These are phyloP conservation scores for Pagetopsis macropterus DNA, from an alignment of 2,797 vertebrate species.

Conservation along the genomic window DNA sequence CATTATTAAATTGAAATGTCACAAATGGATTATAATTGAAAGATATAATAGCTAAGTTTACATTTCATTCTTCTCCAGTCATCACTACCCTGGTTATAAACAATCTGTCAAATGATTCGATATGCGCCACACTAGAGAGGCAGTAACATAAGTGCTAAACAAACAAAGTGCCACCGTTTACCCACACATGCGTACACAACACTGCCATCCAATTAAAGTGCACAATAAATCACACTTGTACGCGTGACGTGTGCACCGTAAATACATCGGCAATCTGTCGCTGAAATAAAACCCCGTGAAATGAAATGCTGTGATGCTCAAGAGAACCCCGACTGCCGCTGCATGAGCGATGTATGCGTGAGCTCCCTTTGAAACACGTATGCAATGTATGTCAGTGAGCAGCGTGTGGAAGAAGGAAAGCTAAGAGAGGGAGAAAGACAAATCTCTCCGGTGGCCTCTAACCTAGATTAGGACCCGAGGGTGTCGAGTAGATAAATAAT, in stretches of 20 bases:
- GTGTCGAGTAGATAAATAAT: conserved; percentile 75
- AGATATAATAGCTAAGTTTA: not conserved
- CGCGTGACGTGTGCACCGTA: conserved; percentile 40
- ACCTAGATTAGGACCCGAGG: conserved; percentile 77
- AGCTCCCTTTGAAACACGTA: conserved; percentile 63
- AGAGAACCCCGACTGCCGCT: conserved; percentile 54
- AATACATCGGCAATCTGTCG: conserved; percentile 51
- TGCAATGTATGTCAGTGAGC: conserved; percentile 65
- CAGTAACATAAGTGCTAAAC: conserved; percentile 15
- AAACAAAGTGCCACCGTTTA: conserved; percentile 11
- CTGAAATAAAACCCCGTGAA: conserved; percentile 79
- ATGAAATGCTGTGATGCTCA: conserved; percentile 71
- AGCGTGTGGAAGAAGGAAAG: conserved; percentile 5
- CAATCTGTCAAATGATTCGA: conserved; percentile 13
- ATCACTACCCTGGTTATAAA: conserved; percentile 13
- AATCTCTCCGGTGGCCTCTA: conserved; percentile 72
- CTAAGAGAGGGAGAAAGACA: conserved; percentile 15
- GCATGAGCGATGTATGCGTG: conserved; percentile 73
- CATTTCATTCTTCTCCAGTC: not conserved
- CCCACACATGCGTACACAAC: conserved; percentile 22
- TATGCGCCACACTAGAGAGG: not conserved
- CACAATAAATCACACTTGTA: conserved; percentile 38
- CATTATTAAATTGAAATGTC: not conserved
- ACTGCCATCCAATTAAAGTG: conserved; percentile 37
- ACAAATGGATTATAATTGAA: not conserved